Percentiles rank a stretch among this genome's conserved stretches.
phyloP scores from a whole-genome alignment of 2,113 vertebrate species.

The Lophochroa leadbeateri region DNA sequence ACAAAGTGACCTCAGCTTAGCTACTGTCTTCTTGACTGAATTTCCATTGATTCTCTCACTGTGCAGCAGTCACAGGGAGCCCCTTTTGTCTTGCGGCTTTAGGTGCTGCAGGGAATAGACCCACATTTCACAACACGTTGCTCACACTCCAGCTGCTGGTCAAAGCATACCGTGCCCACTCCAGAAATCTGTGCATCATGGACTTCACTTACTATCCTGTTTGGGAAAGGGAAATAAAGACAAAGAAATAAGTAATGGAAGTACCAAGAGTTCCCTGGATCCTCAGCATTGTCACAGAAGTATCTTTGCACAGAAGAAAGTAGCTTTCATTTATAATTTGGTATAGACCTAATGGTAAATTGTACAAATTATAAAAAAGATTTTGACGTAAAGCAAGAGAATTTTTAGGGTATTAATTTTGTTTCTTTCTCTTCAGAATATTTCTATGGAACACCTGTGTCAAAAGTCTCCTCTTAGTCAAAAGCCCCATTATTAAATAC shows the following conservation, averaged over 20 bases:
- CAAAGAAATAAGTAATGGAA: background rate
- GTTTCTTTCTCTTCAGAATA: background rate
- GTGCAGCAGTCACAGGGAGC: background rate
- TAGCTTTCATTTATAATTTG: background rate
- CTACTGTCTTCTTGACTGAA: background rate
- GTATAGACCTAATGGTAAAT: background rate
- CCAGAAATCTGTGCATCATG: background rate
- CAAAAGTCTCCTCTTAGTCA: background rate
- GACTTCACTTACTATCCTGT: background rate
- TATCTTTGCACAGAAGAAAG: background rate
- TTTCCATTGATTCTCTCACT: background rate
- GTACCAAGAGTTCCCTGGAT: background rate
- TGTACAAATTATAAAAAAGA: background rate
- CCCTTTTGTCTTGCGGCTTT: background rate
- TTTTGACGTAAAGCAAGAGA: background rate
- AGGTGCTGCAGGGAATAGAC: background rate
- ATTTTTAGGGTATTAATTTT: background rate
- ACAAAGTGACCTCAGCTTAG: background rate
- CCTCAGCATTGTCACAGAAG: background rate
- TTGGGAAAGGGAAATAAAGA: background rate
- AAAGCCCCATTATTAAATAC: background rate
- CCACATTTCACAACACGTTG: rapidly evolving
- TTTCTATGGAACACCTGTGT: background rate
- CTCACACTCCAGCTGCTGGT: background rate
- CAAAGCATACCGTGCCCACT: background rate